Evolutionary conservation across 2,888 invertebrate genomes (phyloP).

Genomic region (Cerastoderma edule): DNA sequence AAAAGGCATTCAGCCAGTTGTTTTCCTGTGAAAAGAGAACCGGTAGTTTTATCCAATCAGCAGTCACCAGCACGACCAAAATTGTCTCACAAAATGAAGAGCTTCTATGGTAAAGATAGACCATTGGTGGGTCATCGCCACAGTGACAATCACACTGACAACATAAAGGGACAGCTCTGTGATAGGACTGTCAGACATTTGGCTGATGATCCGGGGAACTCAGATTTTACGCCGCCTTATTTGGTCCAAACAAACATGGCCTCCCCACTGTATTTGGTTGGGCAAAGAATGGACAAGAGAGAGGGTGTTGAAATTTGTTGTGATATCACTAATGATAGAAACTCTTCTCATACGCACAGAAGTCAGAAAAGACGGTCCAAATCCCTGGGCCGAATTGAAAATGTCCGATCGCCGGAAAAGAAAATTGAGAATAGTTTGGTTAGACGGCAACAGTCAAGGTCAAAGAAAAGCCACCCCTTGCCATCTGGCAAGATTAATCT

Average conservation of each 20-base stretch:
- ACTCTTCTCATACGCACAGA: not conserved
- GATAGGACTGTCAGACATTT: conserved; percentile 23
- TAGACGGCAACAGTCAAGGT: conserved; percentile 25
- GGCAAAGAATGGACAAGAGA: conserved; percentile 9
- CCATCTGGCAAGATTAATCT: not conserved
- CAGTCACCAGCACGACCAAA: conserved; percentile 19
- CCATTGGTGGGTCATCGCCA: conserved; percentile 10
- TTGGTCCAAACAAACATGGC: conserved; percentile 27
- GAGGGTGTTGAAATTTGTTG: conserved; percentile 7
- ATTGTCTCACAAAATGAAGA: conserved; percentile 33
- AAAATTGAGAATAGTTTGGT: conserved; percentile 11
- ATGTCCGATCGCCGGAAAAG: conserved; percentile 18
- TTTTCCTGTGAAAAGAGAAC: conserved; percentile 30
- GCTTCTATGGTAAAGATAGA: conserved; percentile 23
- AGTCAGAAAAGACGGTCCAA: conserved; percentile 40
- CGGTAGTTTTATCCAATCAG: not conserved
- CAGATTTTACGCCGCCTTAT: conserved; percentile 43
- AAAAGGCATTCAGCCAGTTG: conserved; percentile 57
- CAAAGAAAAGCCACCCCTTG: conserved; percentile 26
- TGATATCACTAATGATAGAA: not conserved
- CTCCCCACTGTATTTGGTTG: conserved; percentile 9
- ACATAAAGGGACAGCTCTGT: conserved; percentile 6
- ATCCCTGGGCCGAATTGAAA: conserved; percentile 45
- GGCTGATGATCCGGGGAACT: conserved; percentile 31
- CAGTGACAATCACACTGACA: conserved; percentile 17